Evolutionary conservation across 2,797 vertebrate species (phyloP).

Genomic region (Liasis olivaceus): DNA sequence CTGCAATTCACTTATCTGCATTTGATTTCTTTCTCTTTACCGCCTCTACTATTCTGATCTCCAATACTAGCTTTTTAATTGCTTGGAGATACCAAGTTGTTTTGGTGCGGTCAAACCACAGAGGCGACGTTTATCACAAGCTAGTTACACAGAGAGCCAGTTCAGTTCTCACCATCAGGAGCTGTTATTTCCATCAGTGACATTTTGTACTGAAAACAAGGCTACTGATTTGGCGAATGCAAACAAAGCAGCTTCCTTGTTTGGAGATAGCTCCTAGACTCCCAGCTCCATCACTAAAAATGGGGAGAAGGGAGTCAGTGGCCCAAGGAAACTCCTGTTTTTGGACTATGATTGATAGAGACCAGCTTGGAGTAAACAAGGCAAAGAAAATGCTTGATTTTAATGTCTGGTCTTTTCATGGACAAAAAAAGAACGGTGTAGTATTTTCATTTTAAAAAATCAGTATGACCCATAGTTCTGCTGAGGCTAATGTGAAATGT

Average conservation of each 20-base stretch:
- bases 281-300: slow-evolving; percentile 34
- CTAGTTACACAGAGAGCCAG: slow-evolving; percentile 41
- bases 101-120: slow-evolving; percentile 70
- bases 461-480: slow-evolving; percentile 1
- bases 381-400: not conserved
- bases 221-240: slow-evolving; percentile 73
- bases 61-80: slow-evolving; percentile 60
- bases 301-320: slow-evolving; percentile 35
- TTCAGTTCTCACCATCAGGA: slow-evolving; percentile 70
- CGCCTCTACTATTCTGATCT: slow-evolving; percentile 38
- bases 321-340: slow-evolving; percentile 51
- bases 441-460: not conserved
- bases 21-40: slow-evolving; percentile 31
- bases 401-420: slow-evolving; percentile 4
- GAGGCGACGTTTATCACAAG: slow-evolving; percentile 71
- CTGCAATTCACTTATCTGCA: slow-evolving; percentile 60
- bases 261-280: slow-evolving; percentile 49
- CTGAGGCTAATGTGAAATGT: slow-evolving; percentile 25
- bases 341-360: slow-evolving; percentile 34
- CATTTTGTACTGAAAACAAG: slow-evolving; percentile 76
- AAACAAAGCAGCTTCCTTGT: slow-evolving; percentile 60
- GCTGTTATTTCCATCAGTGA: slow-evolving; percentile 64
- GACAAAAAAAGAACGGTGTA: slow-evolving; percentile 26
- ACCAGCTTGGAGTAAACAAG: slow-evolving; percentile 7
- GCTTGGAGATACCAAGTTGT: slow-evolving; percentile 67